Evolutionary conservation across 2,888 invertebrate species (phyloP).

Genomic region (Papilio elwesi): DNA sequence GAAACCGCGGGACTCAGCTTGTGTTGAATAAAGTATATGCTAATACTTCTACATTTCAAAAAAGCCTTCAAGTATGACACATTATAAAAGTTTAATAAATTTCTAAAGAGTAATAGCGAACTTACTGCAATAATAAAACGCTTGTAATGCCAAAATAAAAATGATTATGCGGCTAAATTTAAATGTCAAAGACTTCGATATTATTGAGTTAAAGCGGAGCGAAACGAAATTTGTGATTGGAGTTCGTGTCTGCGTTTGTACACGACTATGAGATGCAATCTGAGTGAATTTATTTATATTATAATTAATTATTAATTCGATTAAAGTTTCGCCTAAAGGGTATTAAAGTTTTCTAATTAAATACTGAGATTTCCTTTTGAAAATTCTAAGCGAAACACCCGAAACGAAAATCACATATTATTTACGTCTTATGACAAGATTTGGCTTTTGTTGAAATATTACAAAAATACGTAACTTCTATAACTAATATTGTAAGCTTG

Average conservation of each 20-base stretch:
- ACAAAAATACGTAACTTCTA: too few species aligned
- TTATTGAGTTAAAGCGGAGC: constrained; percentile 38
- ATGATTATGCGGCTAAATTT: constrained; percentile 45
- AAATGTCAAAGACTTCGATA: constrained; percentile 47
- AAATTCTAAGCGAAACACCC: too few species aligned
- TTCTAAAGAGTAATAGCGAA: background rate
- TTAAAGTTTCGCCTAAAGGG: background rate
- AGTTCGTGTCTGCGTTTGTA: constrained; percentile 3
- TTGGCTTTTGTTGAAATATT: too few species aligned
- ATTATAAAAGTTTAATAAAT: background rate
- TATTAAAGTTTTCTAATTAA: background rate
- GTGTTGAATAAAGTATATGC: too few species aligned
- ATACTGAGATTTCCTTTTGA: too few species aligned
- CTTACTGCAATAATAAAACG: constrained; percentile 34
- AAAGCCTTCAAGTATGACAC: background rate
- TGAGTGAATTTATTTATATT: constrained; percentile 12
- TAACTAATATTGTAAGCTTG: too few species aligned
- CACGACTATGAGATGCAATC: constrained; percentile 4
- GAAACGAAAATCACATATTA: too few species aligned
- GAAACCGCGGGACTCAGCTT: too few species aligned
- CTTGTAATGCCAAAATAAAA: constrained; percentile 47
- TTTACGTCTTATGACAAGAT: too few species aligned
- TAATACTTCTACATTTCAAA: background rate
- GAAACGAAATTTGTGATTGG: constrained; percentile 35
- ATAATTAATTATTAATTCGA: background rate